Evolutionary conservation across 2,888 invertebrate genomes (phyloP).

Genomic region (Xestia sexstrigata): DNA sequence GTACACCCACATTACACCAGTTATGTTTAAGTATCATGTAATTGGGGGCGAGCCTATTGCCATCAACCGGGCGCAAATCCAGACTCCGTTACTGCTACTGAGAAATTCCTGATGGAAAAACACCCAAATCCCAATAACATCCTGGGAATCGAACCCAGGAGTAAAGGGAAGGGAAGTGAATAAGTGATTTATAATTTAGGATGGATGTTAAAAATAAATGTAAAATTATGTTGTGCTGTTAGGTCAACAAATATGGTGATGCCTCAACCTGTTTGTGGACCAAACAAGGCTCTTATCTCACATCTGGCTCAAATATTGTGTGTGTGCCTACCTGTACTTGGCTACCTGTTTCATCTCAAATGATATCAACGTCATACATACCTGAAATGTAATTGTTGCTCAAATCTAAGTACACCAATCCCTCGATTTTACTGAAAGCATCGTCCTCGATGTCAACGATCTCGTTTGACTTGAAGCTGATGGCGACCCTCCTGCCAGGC

Average conservation of each 20-base stretch:
- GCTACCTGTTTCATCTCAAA: conserved; percentile 21
- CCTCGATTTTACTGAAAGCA: conserved; percentile 87
- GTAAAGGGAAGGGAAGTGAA: too few species aligned
- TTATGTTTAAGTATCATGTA: too few species aligned
- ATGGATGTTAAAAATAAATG: conserved; percentile 6
- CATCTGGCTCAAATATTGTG: conserved; percentile 31
- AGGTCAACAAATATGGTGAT: conserved; percentile 26
- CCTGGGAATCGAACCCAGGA: too few species aligned
- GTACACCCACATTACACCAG: too few species aligned
- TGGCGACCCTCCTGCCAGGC: conserved; percentile 84
- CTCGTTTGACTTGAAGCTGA: conserved; percentile 89
- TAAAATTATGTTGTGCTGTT: conserved; percentile 12
- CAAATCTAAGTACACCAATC: conserved; percentile 89
- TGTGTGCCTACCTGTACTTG: conserved; percentile 21
- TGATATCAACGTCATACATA: conserved; percentile 69
- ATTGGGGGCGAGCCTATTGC: too few species aligned
- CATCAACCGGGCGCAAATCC: too few species aligned
- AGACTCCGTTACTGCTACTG: too few species aligned
- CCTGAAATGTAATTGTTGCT: conserved; percentile 90
- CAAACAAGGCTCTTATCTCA: conserved; percentile 28
- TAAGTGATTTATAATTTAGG: not conserved
- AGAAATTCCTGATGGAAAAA: too few species aligned
- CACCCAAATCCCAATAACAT: too few species aligned
- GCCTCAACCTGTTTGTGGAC: conserved; percentile 19
- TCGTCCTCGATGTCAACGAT: conserved; percentile 88